Conservation (phyloP, 2,888 invertebrate genomes). For the Acleris sparsana region DNA sequence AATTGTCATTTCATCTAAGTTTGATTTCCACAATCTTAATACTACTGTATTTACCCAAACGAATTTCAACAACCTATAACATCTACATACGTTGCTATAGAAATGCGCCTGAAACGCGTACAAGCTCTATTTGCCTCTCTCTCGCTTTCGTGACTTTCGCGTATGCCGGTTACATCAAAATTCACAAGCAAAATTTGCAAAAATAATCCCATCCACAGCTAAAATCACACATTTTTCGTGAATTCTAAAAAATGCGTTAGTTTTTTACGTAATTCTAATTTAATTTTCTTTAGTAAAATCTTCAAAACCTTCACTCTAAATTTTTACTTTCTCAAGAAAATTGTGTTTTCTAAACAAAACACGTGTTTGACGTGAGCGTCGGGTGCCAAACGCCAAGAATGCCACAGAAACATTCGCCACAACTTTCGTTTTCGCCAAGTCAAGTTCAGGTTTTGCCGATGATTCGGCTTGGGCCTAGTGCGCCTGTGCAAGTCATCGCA, state of each 20-base stretch:
- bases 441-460: constrained; percentile 82
- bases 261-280: neutral
- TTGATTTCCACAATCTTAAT: too few species aligned
- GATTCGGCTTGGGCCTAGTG: constrained; percentile 60
- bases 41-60: neutral
- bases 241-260: neutral
- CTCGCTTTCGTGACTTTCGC: constrained; percentile 36
- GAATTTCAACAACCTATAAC: constrained; percentile 5
- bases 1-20: too few species aligned
- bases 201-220: neutral
- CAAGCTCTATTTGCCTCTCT: constrained; percentile 34
- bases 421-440: constrained; percentile 83
- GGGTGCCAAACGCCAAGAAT: constrained; percentile 71
- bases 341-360: constrained; percentile 20
- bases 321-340: constrained; percentile 1
- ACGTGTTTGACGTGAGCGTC: constrained; percentile 37
- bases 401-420: constrained; percentile 76
- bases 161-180: constrained; percentile 24
- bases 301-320: neutral
- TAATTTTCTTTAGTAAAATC: constrained; percentile 14
- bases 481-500: constrained; percentile 82
- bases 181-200: constrained; percentile 1
- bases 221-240: neutral
- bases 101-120: constrained; percentile 28
- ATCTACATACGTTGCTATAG: constrained; percentile 26